Conservation (phyloP, 2,888 invertebrate genomes). For the Amphipyra tragopoginis region DNA sequence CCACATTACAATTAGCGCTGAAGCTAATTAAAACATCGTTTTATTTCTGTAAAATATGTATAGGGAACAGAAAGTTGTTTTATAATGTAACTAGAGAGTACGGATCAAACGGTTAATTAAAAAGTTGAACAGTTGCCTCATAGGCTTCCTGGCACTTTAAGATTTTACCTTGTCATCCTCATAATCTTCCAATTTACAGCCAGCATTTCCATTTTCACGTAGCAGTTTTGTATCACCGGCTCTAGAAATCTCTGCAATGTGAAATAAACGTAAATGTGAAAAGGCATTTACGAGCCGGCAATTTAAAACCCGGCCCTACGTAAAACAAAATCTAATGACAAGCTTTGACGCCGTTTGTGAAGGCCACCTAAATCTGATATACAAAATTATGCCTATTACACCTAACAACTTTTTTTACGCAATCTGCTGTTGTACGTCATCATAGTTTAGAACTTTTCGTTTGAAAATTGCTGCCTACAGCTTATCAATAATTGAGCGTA, state of each 20-base stretch:
- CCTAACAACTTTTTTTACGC: constrained; percentile 35
- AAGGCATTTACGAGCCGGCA: constrained; percentile 36
- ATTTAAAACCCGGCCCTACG: constrained; percentile 41
- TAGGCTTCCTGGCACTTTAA: no score
- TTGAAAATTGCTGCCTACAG: background rate
- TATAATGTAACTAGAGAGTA: no score
- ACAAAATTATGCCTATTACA: constrained; percentile 53
- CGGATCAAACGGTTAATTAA: no score
- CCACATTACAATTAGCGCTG: no score
- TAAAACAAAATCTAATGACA: constrained; percentile 56
- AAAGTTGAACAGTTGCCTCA: no score
- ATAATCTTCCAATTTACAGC: constrained; percentile 7
- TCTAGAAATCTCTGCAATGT: constrained; percentile 15
- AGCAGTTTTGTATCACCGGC: constrained; percentile 7
- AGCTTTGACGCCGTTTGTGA: constrained; percentile 55
- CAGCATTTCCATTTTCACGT: constrained; percentile 6
- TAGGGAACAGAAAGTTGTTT: no score
- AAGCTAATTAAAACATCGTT: no score
- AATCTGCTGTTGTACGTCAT: constrained; percentile 10
- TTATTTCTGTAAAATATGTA: no score
- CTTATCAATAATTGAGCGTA: constrained; percentile 5
- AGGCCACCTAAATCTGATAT: constrained; percentile 51
- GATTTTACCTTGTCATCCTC: background rate
- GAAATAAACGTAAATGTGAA: constrained; percentile 40
- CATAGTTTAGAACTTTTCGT: constrained; percentile 8